Conservation (phyloP, 2,113 vertebrate genomes). For the Semnopithecus entellus region DNA sequence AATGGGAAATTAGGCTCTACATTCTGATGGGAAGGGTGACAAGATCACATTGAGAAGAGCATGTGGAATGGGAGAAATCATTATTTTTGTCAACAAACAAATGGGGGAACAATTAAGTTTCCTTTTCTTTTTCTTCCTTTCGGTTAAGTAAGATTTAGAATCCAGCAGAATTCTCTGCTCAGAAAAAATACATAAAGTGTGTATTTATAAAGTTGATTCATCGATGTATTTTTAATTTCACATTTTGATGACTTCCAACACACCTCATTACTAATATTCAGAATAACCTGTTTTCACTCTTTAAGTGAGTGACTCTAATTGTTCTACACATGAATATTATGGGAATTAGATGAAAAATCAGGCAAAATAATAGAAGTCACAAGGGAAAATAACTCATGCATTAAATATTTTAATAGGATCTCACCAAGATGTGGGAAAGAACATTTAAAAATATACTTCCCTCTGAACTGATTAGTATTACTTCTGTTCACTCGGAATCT, state of each 20-base stretch:
- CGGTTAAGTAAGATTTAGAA: not conserved
- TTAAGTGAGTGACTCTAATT: slow-evolving; percentile 30
- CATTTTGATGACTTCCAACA: slow-evolving; percentile 55
- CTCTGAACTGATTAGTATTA: slow-evolving; percentile 50
- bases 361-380: slow-evolving; percentile 41
- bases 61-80: not conserved
- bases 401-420: slow-evolving; percentile 58
- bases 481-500: slow-evolving; percentile 33
- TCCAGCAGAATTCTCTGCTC: not conserved
- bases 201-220: slow-evolving; percentile 24
- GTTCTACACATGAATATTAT: slow-evolving; percentile 20
- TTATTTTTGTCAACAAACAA: not conserved
- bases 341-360: slow-evolving; percentile 50
- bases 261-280: slow-evolving; percentile 10
- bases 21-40: not conserved
- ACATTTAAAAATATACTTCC: slow-evolving; percentile 67
- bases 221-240: slow-evolving; percentile 54
- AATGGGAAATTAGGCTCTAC: not conserved
- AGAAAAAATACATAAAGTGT: slow-evolving; percentile 10
- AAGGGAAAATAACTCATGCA: slow-evolving; percentile 49
- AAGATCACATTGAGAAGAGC: not conserved
- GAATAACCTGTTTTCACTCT: slow-evolving; percentile 15
- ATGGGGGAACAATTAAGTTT: not conserved
- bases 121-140: not conserved
- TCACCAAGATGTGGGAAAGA: slow-evolving; percentile 37